These are phyloP conservation scores for Eremobia ochroleuca DNA, from an alignment of 2,888 invertebrate genomes.

Conservation along the genomic window DNA sequence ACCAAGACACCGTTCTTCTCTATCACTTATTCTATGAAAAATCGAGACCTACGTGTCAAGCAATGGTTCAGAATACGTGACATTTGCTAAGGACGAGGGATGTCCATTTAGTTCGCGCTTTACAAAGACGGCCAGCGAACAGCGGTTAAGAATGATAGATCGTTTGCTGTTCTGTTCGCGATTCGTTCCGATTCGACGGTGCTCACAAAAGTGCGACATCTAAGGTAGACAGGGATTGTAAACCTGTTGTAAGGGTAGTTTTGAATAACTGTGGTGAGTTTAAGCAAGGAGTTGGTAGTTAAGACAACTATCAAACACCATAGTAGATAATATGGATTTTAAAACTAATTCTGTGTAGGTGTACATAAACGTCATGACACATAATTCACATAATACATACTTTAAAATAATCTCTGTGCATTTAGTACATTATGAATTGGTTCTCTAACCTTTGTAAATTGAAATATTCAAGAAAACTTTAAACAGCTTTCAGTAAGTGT, in stretches of 20 bases:
- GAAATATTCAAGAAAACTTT: not conserved
- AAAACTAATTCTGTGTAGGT: not conserved
- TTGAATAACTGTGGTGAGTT: not conserved
- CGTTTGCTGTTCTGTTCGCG: constrained; percentile 82
- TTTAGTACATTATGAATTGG: not conserved
- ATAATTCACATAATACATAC: too few species aligned
- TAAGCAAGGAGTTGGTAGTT: not conserved
- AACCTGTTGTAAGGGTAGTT: constrained; percentile 31
- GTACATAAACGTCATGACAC: not conserved
- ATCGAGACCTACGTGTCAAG: constrained; percentile 76
- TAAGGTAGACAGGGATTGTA: constrained; percentile 69
- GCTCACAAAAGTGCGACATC: constrained; percentile 86
- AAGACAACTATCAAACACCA: not conserved
- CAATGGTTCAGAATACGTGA: constrained; percentile 84
- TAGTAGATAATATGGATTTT: not conserved
- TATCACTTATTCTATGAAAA: constrained; percentile 45
- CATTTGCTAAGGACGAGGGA: constrained; percentile 83
- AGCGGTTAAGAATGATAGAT: constrained; percentile 90
- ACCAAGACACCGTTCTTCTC: constrained; percentile 19
- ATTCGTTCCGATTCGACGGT: constrained; percentile 88
- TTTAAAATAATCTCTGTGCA: not conserved
- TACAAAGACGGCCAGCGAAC: constrained; percentile 82
- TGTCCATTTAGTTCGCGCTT: constrained; percentile 82
- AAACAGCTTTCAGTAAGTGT: too few species aligned
- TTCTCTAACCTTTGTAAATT: too few species aligned